Conservation (phyloP, 2,113 vertebrate genomes). For the Chrysemys picta region DNA sequence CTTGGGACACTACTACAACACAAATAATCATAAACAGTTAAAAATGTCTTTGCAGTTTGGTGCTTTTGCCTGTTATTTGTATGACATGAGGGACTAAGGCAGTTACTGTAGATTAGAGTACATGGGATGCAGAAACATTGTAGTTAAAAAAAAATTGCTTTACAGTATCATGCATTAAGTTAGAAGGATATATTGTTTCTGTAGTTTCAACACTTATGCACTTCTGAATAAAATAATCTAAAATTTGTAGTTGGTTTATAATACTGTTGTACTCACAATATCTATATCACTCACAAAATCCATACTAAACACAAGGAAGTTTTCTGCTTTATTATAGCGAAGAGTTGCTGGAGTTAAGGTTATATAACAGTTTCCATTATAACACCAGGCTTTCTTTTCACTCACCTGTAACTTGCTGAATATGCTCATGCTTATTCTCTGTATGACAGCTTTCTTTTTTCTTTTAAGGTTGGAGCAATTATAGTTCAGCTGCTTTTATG, state of each 20-base stretch:
- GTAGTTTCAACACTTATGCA: neutral
- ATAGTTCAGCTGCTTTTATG: neutral
- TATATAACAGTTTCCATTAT: neutral
- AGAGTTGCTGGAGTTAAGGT: neutral
- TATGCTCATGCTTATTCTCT: neutral
- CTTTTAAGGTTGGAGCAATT: neutral
- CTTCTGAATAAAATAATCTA: neutral
- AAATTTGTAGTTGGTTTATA: neutral
- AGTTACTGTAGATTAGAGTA: neutral
- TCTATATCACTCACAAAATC: neutral
- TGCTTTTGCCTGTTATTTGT: neutral
- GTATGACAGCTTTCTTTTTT: neutral
- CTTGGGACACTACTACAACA: neutral
- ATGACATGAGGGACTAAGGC: neutral
- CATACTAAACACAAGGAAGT: neutral
- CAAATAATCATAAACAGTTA: neutral
- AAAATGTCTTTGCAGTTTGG: neutral
- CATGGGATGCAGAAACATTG: neutral
- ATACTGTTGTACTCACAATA: neutral
- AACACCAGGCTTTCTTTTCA: neutral
- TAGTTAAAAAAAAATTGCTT: neutral
- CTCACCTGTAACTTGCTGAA: neutral
- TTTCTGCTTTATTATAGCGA: neutral
- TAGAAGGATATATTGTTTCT: neutral
- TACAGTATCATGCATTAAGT: neutral